Evolutionary conservation across 2,797 vertebrate species (phyloP), one percentile per base, ranked within the genome.

Genomic region (Hemibagrus guttatus): DNA sequence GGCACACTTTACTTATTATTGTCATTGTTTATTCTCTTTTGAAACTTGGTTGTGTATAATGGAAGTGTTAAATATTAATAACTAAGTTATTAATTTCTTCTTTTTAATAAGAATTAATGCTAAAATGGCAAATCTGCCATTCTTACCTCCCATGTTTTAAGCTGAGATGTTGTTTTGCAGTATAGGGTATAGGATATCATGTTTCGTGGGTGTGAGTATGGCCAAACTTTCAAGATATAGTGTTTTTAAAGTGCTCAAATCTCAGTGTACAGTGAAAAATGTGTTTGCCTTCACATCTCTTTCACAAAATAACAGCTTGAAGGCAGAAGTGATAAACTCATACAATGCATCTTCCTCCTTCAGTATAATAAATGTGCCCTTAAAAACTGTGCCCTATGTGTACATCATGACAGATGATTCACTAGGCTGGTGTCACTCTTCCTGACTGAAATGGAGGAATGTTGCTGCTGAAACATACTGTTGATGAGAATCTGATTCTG

Each of bases 401-500:
- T 76, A 35, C 23, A 46, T 74, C 56, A 54, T 64, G 46, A 71
- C 46, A 78, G 42, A 85, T 85, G 72, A 78, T 46, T 83, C 39
- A 52, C 2, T 35, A 35, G 19, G 83, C 23, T 59, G 39, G 11
- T 83, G 66, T 42, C 49, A 21, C 83, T 79, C 85, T 80, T 66
- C 61, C 75, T 76, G 80, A 76, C 59, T 75, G 72, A 31, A 86
- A 69, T 26, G 46, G 61, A 4, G n/a, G 59, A n/a, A 19, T 81
- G 83, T 85, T 84, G 28, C 23, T 66, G 74, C 75, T 63, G 78
- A 82, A 85, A 71, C n/a, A 23, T 54, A 13, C 46, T 42, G 61
- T 63, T 87, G 49, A 81, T 88, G 49, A 81, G 86, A 76, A 82
- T 85, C 46, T 58, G 68, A 83, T 75, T 59, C 82, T 76, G 56